Evolutionary conservation across 2,113 vertebrate species (phyloP).

Genomic region (Zosterops borbonicus): DNA sequence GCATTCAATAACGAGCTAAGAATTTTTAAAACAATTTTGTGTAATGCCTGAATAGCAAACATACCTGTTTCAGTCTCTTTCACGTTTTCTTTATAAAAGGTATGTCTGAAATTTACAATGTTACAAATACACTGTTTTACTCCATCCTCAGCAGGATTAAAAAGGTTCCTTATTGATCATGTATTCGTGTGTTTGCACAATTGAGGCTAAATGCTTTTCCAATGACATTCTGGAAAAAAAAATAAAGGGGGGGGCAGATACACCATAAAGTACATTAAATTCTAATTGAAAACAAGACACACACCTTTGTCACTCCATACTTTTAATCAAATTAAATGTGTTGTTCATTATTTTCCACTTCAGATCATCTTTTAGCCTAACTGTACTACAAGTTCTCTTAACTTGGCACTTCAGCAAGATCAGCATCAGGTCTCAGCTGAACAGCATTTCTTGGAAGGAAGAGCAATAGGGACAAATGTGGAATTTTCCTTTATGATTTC

Average conservation of each 20-base stretch:
- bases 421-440: neutral
- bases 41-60: neutral
- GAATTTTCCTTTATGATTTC: neutral
- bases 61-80: neutral
- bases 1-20: neutral
- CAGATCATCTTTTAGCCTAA: neutral
- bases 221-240: neutral
- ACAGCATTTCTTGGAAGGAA: neutral
- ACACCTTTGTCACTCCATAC: neutral
- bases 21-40: neutral
- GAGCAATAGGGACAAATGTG: neutral
- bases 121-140: neutral
- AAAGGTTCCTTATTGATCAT: neutral
- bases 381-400: neutral
- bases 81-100: neutral
- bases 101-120: neutral
- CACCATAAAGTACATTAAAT: neutral
- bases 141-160: neutral
- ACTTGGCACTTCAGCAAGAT: neutral
- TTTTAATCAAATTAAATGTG: neutral
- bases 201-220: neutral
- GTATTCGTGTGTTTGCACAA: neutral
- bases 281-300: neutral
- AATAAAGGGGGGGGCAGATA: neutral
- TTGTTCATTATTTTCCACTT: constrained; percentile 10